Conservation (phyloP, 2,113 vertebrate genomes). For the Forbesichthys agassizii region DNA sequence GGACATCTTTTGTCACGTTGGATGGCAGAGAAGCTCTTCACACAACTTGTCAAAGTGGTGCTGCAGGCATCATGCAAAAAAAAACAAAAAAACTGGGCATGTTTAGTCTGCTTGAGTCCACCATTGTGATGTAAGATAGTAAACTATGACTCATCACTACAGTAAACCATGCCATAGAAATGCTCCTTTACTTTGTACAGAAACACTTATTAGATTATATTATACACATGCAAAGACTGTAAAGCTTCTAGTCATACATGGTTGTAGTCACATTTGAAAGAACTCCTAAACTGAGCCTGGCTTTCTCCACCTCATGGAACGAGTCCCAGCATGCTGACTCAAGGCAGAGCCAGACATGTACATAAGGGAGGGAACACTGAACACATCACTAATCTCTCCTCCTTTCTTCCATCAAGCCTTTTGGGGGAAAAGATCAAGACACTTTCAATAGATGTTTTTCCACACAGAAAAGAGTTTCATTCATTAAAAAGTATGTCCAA, state of each 20-base stretch:
- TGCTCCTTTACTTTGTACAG: too few species aligned
- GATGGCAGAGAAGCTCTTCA: neutral
- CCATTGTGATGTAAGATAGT: slow-evolving; percentile 21
- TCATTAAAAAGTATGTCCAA: too few species aligned
- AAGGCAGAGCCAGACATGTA: slow-evolving; percentile 61
- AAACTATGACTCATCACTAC: slow-evolving; percentile 12
- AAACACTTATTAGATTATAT: too few species aligned
- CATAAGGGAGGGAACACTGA: slow-evolving; percentile 43
- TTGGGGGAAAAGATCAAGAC: slow-evolving; percentile 4
- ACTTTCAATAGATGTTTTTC: neutral
- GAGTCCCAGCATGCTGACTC: slow-evolving; percentile 68
- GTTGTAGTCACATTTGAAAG: slow-evolving; percentile 50
- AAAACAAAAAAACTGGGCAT: neutral
- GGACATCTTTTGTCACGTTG: slow-evolving; percentile 13
- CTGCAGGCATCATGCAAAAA: slow-evolving; percentile 4
- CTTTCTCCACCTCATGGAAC: slow-evolving; percentile 59
- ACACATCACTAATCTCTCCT: slow-evolving; percentile 37
- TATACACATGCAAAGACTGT: slow-evolving; percentile 10
- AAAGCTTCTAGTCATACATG: slow-evolving; percentile 48
- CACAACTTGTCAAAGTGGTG: neutral
- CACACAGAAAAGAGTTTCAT: neutral
- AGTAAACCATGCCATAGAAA: neutral
- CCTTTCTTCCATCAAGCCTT: slow-evolving; percentile 2
- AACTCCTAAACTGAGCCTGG: slow-evolving; percentile 45
- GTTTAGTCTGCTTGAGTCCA: neutral